phyloP scores from a whole-genome alignment of 2,797 vertebrate genomes.

The Alfaro cultratus region DNA sequence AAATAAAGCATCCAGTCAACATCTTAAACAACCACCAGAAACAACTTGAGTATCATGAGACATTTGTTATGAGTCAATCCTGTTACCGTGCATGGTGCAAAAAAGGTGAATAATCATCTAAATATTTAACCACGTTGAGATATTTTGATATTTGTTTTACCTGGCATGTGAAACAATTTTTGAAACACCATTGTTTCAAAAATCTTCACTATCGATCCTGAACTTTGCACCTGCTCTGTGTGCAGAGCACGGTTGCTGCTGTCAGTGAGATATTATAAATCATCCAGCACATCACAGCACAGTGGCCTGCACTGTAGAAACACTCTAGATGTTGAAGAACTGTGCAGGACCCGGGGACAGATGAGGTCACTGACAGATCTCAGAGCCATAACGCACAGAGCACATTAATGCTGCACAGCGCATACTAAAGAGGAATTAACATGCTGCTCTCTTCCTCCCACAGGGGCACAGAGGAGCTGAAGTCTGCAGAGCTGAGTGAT shows the following conservation, averaged over 20 bases:
- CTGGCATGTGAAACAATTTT: neutral
- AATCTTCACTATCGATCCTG: neutral
- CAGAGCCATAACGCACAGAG: conserved; percentile 27
- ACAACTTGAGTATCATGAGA: neutral
- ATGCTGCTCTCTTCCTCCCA: conserved; percentile 20
- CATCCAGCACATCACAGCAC: conserved; percentile 1
- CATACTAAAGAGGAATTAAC: conserved; percentile 43
- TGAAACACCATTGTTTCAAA: neutral
- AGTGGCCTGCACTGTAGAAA: conserved; percentile 5
- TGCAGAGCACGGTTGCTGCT: neutral
- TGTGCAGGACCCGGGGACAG: conserved; percentile 16
- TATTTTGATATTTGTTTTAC: neutral
- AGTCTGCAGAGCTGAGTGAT: conserved; percentile 22
- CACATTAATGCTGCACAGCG: conserved; percentile 30
- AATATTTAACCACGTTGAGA: neutral
- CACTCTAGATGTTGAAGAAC: conserved; percentile 9
- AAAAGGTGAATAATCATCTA: neutral
- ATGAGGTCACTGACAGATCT: conserved; percentile 34
- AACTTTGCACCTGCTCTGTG: neutral
- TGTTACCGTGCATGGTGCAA: neutral
- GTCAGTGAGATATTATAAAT: neutral
- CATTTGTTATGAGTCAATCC: neutral
- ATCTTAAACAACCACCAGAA: neutral
- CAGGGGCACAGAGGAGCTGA: conserved; percentile 7
- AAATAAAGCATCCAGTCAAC: neutral